Conservation (phyloP, 2,113 vertebrate species). For the Tursiops truncatus region DNA sequence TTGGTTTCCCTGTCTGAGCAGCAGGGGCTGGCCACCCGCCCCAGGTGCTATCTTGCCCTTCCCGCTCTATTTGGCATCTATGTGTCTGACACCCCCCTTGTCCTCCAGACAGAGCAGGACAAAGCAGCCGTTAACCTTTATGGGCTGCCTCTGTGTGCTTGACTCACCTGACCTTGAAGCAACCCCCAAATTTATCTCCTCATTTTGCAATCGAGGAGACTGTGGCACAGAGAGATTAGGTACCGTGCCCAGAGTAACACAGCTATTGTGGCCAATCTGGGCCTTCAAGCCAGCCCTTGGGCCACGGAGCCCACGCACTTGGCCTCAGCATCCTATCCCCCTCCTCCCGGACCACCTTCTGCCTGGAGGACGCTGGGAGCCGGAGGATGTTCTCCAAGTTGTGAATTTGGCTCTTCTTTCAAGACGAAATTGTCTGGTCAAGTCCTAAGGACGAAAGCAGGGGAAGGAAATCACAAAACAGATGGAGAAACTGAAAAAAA, state of each 20-base stretch:
- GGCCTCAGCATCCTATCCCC: fast-evolving
- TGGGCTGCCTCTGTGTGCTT: fast-evolving
- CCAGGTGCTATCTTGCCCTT: fast-evolving
- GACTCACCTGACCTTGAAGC: not conserved
- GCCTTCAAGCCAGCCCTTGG: fast-evolving
- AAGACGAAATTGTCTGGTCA: not conserved
- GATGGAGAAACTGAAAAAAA: not conserved
- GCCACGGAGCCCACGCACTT: not conserved
- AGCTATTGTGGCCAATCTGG: fast-evolving
- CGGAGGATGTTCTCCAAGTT: fast-evolving
- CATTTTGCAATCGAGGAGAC: not conserved
- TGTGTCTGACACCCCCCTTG: fast-evolving
- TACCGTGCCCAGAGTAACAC: not conserved
- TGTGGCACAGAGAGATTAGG: not conserved
- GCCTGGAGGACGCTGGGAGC: not conserved
- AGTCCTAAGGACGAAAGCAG: not conserved
- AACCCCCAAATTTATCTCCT: fast-evolving
- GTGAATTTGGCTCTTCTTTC: not conserved
- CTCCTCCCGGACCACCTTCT: too few relatives aligned
- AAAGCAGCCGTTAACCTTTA: fast-evolving
- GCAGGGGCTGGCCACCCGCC: too few relatives aligned
- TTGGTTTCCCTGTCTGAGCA: not conserved
- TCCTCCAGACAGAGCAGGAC: not conserved
- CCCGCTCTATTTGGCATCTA: not conserved
- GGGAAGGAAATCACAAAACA: not conserved